Evolutionary conservation across 2,888 invertebrate genomes (phyloP), one percentile per base, ranked within the genome.

Genomic region (Tachina fera): DNA sequence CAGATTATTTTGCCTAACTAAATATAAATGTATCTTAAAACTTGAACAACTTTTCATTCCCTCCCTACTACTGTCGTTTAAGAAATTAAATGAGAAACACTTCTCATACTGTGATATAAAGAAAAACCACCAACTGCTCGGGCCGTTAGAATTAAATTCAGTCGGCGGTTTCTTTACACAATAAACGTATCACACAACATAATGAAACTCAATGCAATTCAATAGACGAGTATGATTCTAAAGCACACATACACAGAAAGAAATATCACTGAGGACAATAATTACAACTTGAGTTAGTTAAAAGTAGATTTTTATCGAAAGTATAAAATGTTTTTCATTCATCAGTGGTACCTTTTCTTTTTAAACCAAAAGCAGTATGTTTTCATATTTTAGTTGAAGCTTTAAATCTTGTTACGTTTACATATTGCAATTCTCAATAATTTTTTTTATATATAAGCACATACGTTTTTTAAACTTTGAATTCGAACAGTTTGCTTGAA

Each of bases 131-230:
- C 45, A 58, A 45, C 63, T 9, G 43, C 56, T 43, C 47, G n/a
- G 41, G 31, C 51, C 8, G 31, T 63, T 58, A 22, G 19, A 60
- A 71, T 60, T 19, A n/a, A 47, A 68, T 74, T 60, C n/a, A 41
- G 67, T 39, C 72, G 81, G 74, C 83, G 71, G 75, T 79, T 85
- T 63, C 78, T 85, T 82, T 82, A 74, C 45, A 71, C 61, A 72
- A 67, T 67, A 71, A 85, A 72, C 79, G 63, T 65, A 81, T 51
- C 47, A 49, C 72, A 72, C 41, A 13, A 22, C 45, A 53, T 10
- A 8, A 43, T 58, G 39, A 43, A 74, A 63, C 49, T 43, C 51
- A 78, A 58, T 16, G 11, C 14, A 63, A 51, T 70, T 49, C 51
- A 71, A 31, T 13, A 6, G 6, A 58, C 6, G 31, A 31, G 31